Conservation (phyloP, 2,888 invertebrate genomes). For the Hirudinaria manillensis region DNA sequence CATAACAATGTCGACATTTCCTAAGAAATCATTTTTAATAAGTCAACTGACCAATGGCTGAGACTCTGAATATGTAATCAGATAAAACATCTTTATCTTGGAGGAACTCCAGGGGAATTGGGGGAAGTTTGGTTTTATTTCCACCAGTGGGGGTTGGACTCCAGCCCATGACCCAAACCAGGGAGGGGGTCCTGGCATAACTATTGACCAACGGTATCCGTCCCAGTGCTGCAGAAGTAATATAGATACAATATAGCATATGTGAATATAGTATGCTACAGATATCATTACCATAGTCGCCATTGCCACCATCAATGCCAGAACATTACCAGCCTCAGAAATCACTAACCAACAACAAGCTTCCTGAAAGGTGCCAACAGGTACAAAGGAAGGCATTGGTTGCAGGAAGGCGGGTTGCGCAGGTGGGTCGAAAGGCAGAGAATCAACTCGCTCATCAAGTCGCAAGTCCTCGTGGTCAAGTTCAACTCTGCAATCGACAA, state of each 20-base stretch:
- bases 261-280: background rate
- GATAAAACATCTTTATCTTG: constrained; percentile 77
- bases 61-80: constrained; percentile 66
- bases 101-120: constrained; percentile 67
- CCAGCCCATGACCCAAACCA: constrained; percentile 64
- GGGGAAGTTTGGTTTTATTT: constrained; percentile 55
- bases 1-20: background rate
- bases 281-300: too few species aligned
- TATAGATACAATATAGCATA: background rate
- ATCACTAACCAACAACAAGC: background rate
- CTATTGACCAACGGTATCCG: constrained; percentile 64
- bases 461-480: constrained; percentile 46
- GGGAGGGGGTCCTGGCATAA: constrained; percentile 63
- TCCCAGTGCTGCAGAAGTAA: constrained; percentile 57
- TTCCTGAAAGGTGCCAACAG: constrained; percentile 6
- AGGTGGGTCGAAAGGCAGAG: constrained; percentile 47
- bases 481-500: constrained; percentile 40
- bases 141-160: constrained; percentile 58
- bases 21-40: background rate
- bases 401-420: constrained; percentile 17
- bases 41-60: constrained; percentile 59
- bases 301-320: too few species aligned
- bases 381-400: background rate
- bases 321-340: background rate
- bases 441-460: constrained; percentile 51